These are phyloP conservation scores for Apotomis turbidana DNA, from an alignment of 2,888 invertebrate genomes.

Conservation along the genomic window DNA sequence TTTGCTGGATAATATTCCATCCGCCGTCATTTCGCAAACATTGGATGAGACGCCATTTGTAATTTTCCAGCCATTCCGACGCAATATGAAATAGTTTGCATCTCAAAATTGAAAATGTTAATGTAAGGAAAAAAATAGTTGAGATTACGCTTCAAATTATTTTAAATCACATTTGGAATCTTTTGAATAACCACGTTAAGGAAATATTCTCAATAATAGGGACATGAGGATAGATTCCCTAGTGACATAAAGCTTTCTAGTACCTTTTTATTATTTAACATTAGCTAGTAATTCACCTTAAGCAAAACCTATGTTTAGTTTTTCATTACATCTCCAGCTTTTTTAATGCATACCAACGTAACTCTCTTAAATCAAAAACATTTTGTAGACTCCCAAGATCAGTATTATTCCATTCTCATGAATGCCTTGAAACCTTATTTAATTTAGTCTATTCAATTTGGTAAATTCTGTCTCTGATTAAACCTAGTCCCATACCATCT, in stretches of 20 bases:
- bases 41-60: constrained; percentile 41
- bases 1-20: constrained; percentile 30
- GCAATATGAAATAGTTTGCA: constrained; percentile 7
- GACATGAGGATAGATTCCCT: too few relatives aligned
- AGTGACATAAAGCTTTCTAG: too few relatives aligned
- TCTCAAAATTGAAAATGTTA: constrained; percentile 13
- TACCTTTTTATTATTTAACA: too few relatives aligned
- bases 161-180: not conserved
- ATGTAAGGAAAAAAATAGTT: constrained; percentile 3
- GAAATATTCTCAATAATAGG: not conserved
- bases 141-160: not conserved
- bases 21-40: constrained; percentile 39
- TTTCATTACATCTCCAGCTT: too few relatives aligned
- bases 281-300: too few relatives aligned
- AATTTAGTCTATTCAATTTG: not conserved
- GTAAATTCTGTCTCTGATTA: not conserved
- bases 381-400: too few relatives aligned
- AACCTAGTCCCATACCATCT: not conserved
- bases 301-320: too few relatives aligned
- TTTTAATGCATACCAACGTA: too few relatives aligned
- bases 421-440: not conserved
- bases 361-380: too few relatives aligned
- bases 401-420: not conserved
- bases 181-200: not conserved
- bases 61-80: constrained; percentile 31